A percentile compares a stretch with the other conserved stretches of the same genome.
phyloP scores from a whole-genome alignment of 2,113 vertebrate genomes.

The Phaethon lepturus region DNA sequence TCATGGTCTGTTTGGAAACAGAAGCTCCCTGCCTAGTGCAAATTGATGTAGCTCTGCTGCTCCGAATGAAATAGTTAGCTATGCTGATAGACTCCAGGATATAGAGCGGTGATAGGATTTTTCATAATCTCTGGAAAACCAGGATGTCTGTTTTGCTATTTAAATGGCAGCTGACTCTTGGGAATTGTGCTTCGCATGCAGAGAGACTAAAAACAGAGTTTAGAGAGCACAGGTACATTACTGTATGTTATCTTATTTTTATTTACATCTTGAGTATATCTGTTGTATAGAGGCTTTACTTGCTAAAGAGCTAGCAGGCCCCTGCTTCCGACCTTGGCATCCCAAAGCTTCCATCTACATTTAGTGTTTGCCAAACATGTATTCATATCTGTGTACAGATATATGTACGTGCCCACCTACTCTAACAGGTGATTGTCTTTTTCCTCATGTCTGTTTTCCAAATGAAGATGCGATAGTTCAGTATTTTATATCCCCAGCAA shows the following conservation, averaged over 20 bases:
- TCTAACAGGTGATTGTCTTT: neutral
- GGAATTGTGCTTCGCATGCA: neutral
- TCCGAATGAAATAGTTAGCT: neutral
- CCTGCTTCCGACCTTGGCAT: neutral
- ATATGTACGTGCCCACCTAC: neutral
- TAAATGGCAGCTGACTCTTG: neutral
- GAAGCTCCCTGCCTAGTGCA: constrained; percentile 45
- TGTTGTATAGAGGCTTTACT: neutral
- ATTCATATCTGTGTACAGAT: neutral
- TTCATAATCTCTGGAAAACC: neutral
- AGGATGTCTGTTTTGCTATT: neutral
- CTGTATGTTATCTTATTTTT: neutral
- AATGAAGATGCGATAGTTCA: neutral
- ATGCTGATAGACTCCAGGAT: neutral
- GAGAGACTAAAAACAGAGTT: neutral
- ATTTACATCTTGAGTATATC: accelerated
- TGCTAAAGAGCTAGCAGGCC: neutral
- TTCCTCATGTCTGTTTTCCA: neutral
- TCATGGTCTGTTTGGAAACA: constrained; percentile 58
- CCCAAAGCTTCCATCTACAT: neutral
- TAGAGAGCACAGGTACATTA: neutral
- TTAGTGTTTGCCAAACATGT: neutral
- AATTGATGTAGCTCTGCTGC: constrained; percentile 31
- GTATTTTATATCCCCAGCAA: neutral
- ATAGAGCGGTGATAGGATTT: neutral